A percentile compares a stretch with the other conserved stretches of the same genome.
Conservation (phyloP, 2,113 vertebrate species). For the Cisticola juncidis region DNA sequence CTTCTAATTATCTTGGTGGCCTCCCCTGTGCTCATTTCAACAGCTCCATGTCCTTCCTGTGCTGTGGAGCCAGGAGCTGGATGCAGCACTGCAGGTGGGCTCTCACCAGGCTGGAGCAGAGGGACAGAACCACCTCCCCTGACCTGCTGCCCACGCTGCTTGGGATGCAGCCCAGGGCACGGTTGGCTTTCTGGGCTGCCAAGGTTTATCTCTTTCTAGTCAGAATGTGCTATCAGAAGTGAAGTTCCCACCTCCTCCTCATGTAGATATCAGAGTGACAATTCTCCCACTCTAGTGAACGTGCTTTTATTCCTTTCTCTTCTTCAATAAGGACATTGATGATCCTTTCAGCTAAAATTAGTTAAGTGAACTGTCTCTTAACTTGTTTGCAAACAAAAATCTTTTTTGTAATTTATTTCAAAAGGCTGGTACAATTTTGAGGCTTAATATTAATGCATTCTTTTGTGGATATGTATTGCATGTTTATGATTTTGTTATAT, state of each 20-base stretch:
- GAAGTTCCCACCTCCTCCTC: not conserved
- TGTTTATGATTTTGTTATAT: not conserved
- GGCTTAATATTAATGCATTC: not conserved
- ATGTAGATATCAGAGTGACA: not conserved
- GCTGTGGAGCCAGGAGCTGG: too few relatives aligned
- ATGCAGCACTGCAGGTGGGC: not conserved
- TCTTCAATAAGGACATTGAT: not conserved
- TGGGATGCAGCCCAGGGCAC: not conserved
- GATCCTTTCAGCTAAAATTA: not conserved
- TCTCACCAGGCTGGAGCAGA: not conserved
- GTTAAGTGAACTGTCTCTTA: not conserved
- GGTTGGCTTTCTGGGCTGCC: not conserved
- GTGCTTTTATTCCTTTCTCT: not conserved
- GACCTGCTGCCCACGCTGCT: not conserved
- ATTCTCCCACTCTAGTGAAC: not conserved
- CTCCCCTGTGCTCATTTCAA: not conserved
- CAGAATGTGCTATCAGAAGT: not conserved
- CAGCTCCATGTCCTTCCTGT: not conserved
- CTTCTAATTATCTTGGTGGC: not conserved
- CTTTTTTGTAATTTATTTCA: not conserved
- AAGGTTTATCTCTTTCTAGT: not conserved
- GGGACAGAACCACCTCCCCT: not conserved
- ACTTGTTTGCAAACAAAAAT: not conserved
- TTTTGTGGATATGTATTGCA: not conserved
- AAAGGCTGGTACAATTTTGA: not conserved